Evolutionary conservation across 2,797 vertebrate species (phyloP).

Genomic region (Enteromius fasciolatus): DNA sequence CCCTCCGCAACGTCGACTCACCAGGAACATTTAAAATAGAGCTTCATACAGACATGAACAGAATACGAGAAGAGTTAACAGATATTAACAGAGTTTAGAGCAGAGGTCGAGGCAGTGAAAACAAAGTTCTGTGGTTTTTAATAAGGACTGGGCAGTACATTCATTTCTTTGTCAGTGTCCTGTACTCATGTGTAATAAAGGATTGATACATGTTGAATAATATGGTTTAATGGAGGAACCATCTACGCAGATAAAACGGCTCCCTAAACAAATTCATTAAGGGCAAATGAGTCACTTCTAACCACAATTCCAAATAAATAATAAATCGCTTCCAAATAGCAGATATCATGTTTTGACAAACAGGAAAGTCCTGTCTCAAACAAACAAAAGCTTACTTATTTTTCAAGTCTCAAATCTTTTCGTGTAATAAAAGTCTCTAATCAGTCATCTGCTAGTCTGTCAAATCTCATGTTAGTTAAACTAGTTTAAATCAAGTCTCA

Average conservation of each 20-base stretch:
- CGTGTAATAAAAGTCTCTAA: not conserved
- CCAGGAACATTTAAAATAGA: slow-evolving; percentile 93
- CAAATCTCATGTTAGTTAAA: too few relatives aligned
- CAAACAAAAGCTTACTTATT: slow-evolving; percentile 2
- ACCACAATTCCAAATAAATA: not conserved
- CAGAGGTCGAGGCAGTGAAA: not conserved
- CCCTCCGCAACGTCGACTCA: slow-evolving; percentile 89
- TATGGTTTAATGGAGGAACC: not conserved
- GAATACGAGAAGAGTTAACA: slow-evolving; percentile 2
- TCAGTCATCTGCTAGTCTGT: too few relatives aligned
- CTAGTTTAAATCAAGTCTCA: not conserved
- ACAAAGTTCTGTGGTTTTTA: not conserved
- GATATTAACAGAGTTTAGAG: not conserved
- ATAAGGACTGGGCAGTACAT: not conserved
- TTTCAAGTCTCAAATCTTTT: not conserved
- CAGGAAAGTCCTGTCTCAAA: not conserved
- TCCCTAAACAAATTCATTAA: slow-evolving; percentile 3
- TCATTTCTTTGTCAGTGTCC: not conserved
- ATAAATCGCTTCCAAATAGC: not conserved
- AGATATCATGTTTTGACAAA: not conserved
- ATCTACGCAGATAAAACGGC: not conserved
- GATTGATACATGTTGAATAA: not conserved
- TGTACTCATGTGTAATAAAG: not conserved
- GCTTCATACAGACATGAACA: slow-evolving; percentile 66
- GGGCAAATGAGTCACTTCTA: not conserved